Evolutionary conservation across 2,888 invertebrate species (phyloP), one percentile per base, ranked within the genome.

Genomic region (Chymomyza caudatula): DNA sequence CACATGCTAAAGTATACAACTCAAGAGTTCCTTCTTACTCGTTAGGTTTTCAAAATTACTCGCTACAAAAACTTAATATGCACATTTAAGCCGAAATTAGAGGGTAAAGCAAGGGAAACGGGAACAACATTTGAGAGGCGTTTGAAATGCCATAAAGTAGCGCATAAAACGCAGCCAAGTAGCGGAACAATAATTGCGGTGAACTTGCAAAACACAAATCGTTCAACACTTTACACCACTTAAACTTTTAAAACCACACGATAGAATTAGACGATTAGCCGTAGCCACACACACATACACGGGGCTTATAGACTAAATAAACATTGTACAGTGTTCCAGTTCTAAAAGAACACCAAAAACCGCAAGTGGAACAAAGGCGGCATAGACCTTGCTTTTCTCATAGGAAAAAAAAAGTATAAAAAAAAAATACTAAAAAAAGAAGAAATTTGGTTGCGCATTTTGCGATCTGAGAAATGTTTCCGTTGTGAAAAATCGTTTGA

Each of bases 201-300:
- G 15, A 47, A n/a, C 25, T 25, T 37, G 29, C 2, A 37, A 23
- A 61, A 71, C 43, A 80, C 80, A 80, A 80, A 80, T 80, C 85
- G 77, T 57, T 80, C 85, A 76, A 67, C 80, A 80, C 80, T 80
- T 82, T 60, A 65, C 57, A 77, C 79, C 85, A 85, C 85, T 80
- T 85, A 80, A 80, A 70, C 79, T 77, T 67, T 72, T 66, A 77
- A 83, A 82, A 80, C 85, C 83, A 80, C 83, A 83, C 77, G 81
- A 83, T 85, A 82, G 85, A 82, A 83, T 77, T 82, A 79, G 72
- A 80, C 80, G 84, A 85, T 82, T 82, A 82, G 73, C 86, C 69
- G 71, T 65, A 68, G 68, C 66, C 53, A 66, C 70, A 70, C 61
- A 51, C 60, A 49, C 68, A 49, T 42, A 59, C 53, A 66, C 49